Base-by-base conservation (phyloP, 2,113 vertebrate species). In the Syrrhaptes paradoxus region DNA sequence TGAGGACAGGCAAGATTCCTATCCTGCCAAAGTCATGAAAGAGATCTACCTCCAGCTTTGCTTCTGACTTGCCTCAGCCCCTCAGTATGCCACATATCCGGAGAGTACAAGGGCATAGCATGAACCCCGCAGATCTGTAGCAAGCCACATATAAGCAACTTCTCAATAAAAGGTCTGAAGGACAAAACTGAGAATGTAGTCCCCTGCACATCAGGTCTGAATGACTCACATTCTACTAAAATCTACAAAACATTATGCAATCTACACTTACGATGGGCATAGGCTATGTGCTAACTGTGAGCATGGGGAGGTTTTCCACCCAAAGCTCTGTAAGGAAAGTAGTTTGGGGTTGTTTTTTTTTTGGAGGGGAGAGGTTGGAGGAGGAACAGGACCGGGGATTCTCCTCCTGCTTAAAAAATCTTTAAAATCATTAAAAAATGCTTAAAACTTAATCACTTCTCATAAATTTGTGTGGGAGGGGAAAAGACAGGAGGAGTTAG, bases 1-100 rank as follows among this genome's bases (percentile, higher is more conserved):
- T 94, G 82, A 93, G 52, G 75, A 82, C 48, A 54, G 77, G 45
- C 80, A 61, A 85, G 86, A 91, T 93, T 95, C 74, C 61, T 93
- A 28, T 36, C 66, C 46, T 76, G 45, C 77, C 20, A 29, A 87
- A 94, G 66, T 57, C 9, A 11, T 49, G 87, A 58, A 38, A 70
- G 66, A 63, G 46, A 32, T 68, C 48, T 76, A 17, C 70, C 49
- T 92, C 28, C 70, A 91, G 54, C 38, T 66, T 62, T 67, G 22
- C 78, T 76, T 48, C 58, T 74, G 62, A 12, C 80, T 79, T 61
- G 24, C 29, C 32, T 93, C 70, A 61, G 58, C 74, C 48, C n/a
- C 48, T 84, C 13, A 1, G 6, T 48, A 38, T 79, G 58, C 34
- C 57, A 85, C 79, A 22, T 18, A 54, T 51, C 10, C 62, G 46